These are phyloP conservation scores for Sinopyrophorus schimmeli DNA, from an alignment of 2,888 invertebrate species.

Conservation along the genomic window DNA sequence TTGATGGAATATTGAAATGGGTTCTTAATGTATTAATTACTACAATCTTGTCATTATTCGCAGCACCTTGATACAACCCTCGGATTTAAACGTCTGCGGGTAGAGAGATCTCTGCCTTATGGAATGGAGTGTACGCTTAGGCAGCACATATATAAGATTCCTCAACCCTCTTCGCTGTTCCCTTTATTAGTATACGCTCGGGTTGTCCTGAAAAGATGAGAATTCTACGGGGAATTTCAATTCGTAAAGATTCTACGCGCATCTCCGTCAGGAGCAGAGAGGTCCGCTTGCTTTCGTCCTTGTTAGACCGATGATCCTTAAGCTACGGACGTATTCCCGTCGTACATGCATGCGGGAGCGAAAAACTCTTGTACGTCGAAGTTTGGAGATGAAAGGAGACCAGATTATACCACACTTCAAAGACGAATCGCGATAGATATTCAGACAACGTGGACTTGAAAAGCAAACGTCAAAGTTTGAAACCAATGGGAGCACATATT, in stretches of 20 bases:
- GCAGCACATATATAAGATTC: conserved; percentile 52
- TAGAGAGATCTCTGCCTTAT: conserved; percentile 42
- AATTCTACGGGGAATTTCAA: conserved; percentile 55
- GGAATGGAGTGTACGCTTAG: conserved; percentile 51
- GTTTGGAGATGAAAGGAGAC: conserved; percentile 11
- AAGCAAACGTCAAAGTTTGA: conserved; percentile 20
- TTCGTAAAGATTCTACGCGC: conserved; percentile 52
- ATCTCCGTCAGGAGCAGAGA: conserved; percentile 39
- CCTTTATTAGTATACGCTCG: conserved; percentile 52
- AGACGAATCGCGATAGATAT: conserved; percentile 17
- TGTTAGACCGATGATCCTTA: conserved; percentile 15
- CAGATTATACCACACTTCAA: conserved; percentile 8
- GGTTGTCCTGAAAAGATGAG: conserved; percentile 55
- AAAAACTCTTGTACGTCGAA: conserved; percentile 18
- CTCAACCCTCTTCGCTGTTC: conserved; percentile 37
- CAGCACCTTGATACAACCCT: conserved; percentile 47
- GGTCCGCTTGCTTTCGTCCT: conserved; percentile 7
- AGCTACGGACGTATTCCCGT: conserved; percentile 18
- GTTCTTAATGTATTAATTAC: conserved; percentile 49
- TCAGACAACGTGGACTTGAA: conserved; percentile 30
- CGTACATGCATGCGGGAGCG: conserved; percentile 13
- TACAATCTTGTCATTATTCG: conserved; percentile 51
- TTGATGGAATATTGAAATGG: too few species aligned
- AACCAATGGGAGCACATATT: conserved; percentile 18
- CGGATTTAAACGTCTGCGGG: conserved; percentile 44